Conservation (phyloP, 2,113 vertebrate genomes). For the Gopherus flavomarginatus region DNA sequence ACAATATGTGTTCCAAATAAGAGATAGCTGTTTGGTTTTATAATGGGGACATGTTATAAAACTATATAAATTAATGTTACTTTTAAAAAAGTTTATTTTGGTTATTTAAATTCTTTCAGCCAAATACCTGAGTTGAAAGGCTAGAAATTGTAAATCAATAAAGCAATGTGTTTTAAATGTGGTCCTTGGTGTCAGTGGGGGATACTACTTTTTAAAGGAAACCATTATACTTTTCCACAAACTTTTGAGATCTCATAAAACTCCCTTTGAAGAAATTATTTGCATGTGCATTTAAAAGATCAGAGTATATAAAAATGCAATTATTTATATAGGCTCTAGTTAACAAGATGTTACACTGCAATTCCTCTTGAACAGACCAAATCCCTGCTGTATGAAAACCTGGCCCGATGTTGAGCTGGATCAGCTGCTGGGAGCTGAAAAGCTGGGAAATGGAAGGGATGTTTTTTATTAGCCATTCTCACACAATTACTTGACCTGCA, state of each 20-base stretch:
- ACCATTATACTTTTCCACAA: background rate
- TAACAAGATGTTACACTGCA: background rate
- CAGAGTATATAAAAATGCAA: background rate
- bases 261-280: background rate
- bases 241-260: background rate
- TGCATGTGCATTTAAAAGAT: background rate
- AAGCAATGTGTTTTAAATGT: background rate
- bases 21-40: slow-evolving; percentile 18
- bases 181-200: background rate
- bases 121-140: slow-evolving; percentile 6
- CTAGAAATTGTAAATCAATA: background rate
- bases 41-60: background rate
- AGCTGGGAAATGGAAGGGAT: too few relatives aligned
- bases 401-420: too few relatives aligned
- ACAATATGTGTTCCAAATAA: slow-evolving; percentile 44
- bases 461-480: background rate
- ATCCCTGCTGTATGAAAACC: too few relatives aligned
- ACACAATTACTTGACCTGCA: background rate
- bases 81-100: background rate
- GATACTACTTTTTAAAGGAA: slow-evolving; percentile 5
- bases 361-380: too few relatives aligned
- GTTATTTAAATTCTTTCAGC: background rate
- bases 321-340: background rate
- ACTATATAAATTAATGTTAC: slow-evolving; percentile 31
- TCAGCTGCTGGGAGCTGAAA: too few relatives aligned